These are phyloP conservation scores for Falcunculus frontatus DNA, from an alignment of 2,113 vertebrate species.

Conservation along the genomic window DNA sequence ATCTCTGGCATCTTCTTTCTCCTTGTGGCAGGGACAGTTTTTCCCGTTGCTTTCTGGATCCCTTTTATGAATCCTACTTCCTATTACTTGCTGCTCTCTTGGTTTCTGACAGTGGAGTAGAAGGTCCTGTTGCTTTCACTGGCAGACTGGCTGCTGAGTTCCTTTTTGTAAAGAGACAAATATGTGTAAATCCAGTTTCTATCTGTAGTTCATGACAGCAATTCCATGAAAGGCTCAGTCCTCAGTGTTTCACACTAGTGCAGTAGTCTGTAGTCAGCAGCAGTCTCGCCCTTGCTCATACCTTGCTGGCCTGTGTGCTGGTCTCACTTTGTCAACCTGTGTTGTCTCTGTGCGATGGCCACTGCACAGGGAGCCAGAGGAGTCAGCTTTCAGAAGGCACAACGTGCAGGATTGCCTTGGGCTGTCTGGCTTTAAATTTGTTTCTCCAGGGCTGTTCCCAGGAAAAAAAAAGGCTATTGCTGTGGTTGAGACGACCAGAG, in stretches of 20 bases:
- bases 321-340: not conserved
- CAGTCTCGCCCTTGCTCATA: not conserved
- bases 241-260: not conserved
- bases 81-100: not conserved
- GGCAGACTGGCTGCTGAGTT: not conserved
- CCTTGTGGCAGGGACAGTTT: not conserved
- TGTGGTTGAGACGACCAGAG: not conserved
- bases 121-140: not conserved
- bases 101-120: not conserved
- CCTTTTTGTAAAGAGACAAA: not conserved
- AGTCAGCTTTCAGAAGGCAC: not conserved
- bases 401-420: not conserved
- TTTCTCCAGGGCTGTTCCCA: not conserved
- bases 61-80: not conserved
- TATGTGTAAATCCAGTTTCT: not conserved
- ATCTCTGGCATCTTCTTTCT: not conserved
- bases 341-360: rapidly evolving
- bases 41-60: not conserved
- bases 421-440: not conserved
- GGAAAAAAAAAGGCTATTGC: not conserved
- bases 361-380: not conserved
- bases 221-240: not conserved
- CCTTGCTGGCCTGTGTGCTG: not conserved
- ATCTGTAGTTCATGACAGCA: not conserved
- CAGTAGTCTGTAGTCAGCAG: not conserved